Conservation (phyloP, 1,140 invertebrate genomes). For the Neotoxoptera formosana region DNA sequence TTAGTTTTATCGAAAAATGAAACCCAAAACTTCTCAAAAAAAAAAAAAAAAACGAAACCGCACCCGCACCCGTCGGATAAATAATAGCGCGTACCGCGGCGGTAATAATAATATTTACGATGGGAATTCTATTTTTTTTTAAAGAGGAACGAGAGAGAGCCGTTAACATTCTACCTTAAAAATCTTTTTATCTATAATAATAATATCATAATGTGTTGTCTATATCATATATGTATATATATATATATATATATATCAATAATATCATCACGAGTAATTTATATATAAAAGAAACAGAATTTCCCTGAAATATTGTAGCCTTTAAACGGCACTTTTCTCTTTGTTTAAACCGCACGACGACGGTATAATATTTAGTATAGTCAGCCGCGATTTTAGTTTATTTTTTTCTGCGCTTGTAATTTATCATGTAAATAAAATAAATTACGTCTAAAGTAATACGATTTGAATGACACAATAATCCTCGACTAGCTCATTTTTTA, state of each 20-base stretch:
- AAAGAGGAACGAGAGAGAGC: neutral
- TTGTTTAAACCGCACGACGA: neutral
- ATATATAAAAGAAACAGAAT: neutral
- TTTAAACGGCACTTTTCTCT: neutral
- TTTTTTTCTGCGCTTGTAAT: constrained; percentile 11
- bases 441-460: constrained; percentile 8
- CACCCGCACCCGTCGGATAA: neutral
- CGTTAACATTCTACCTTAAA: neutral
- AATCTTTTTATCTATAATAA: no score
- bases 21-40: constrained; percentile 49
- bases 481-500: constrained; percentile 5
- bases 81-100: constrained; percentile 6
- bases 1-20: constrained; percentile 51
- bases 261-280: neutral
- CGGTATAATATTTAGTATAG: neutral
- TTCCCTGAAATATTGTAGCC: neutral
- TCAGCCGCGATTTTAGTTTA: neutral
- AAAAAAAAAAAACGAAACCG: constrained; percentile 31
- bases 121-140: neutral
- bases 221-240: neutral
- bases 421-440: constrained; percentile 8
- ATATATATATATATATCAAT: no score
- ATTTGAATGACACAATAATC: constrained; percentile 34
- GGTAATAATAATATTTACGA: constrained; percentile 30
- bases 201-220: neutral